Conservation (phyloP, 2,888 invertebrate genomes). For the Drosophila cracens region DNA sequence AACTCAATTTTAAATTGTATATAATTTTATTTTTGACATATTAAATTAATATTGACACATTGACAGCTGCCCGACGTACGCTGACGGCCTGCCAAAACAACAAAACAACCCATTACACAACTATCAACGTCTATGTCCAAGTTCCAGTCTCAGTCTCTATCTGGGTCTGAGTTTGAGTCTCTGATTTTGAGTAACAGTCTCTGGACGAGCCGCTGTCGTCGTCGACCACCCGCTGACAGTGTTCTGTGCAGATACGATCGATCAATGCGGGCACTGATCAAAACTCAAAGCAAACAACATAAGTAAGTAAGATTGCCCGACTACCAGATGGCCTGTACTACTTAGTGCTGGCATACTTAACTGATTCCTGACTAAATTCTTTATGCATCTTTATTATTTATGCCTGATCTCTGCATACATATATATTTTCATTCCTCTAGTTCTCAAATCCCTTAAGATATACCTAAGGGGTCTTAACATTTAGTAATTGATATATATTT, state of each 20-base stretch:
- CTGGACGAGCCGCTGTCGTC: conserved; percentile 28
- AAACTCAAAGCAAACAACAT: background rate
- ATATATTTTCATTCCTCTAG: background rate
- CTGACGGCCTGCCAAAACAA: conserved; percentile 63
- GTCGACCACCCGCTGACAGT: conserved; percentile 63
- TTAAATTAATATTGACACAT: conserved; percentile 81
- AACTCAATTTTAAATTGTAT: conserved; percentile 73
- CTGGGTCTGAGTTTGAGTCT: conserved; percentile 6
- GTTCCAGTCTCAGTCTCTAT: conserved; percentile 14
- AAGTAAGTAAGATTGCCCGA: background rate
- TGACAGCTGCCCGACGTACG: conserved; percentile 67
- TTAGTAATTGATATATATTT: background rate
- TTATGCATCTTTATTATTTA: background rate
- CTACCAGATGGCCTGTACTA: conserved; percentile 14
- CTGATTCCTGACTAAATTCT: background rate
- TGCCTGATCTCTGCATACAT: background rate
- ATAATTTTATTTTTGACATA: conserved; percentile 72
- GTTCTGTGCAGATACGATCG: conserved; percentile 19
- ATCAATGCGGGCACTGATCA: conserved; percentile 59
- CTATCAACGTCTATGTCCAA: conserved; percentile 47
- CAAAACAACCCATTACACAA: conserved; percentile 39
- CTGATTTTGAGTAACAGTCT: conserved; percentile 1
- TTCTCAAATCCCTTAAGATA: background rate
- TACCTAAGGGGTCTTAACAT: background rate
- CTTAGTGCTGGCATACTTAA: background rate